Conservation (phyloP, 2,113 vertebrate species). For the Cebus imitator region DNA sequence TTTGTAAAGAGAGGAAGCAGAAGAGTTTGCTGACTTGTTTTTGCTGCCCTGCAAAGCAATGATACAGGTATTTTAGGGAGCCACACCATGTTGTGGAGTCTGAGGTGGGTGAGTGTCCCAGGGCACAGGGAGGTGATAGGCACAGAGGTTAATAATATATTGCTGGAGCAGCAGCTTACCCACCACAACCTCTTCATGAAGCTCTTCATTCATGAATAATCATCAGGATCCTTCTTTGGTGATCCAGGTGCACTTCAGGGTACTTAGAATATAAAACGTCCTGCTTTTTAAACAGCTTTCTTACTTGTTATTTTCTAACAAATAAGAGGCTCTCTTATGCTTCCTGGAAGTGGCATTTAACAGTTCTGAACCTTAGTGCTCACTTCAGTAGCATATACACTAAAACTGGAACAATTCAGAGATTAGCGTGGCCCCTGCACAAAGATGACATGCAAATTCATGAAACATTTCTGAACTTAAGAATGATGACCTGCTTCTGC, state of each 20-base stretch:
- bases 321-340: neutral
- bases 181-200: neutral
- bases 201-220: neutral
- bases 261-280: slow-evolving; percentile 20
- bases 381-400: neutral
- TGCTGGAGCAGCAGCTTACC: slow-evolving; percentile 26
- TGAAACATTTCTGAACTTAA: slow-evolving; percentile 11
- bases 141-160: neutral
- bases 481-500: slow-evolving; percentile 10
- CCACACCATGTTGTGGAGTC: neutral
- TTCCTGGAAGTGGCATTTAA: slow-evolving; percentile 26
- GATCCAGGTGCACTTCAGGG: neutral
- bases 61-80: neutral
- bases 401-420: neutral
- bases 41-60: slow-evolving; percentile 21
- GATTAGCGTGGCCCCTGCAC: neutral
- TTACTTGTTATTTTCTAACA: slow-evolving; percentile 17
- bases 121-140: neutral
- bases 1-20: slow-evolving; percentile 4
- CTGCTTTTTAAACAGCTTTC: slow-evolving; percentile 49
- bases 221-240: neutral
- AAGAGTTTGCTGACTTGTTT: neutral
- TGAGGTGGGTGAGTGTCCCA: neutral
- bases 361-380: slow-evolving; percentile 12
- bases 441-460: neutral